These are phyloP conservation scores for Leptarthrus brevirostris DNA, from an alignment of 2,888 invertebrate genomes.

Conservation along the genomic window DNA sequence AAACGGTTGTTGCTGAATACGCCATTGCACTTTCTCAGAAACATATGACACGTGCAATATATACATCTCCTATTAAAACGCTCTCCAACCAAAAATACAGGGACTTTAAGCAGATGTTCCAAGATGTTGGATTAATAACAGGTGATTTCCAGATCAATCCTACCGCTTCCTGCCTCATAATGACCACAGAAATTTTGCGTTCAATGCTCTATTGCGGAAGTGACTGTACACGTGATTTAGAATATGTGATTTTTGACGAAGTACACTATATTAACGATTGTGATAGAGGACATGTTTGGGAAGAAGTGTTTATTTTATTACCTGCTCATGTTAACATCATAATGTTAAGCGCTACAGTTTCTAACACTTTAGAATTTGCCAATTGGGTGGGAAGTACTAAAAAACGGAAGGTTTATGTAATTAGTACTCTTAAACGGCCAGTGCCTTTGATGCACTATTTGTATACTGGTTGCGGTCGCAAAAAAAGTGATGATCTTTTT, in stretches of 20 bases:
- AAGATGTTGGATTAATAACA: slow-evolving; percentile 92
- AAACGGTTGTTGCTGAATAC: slow-evolving; percentile 99
- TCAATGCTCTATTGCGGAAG: slow-evolving; percentile 97
- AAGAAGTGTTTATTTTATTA: slow-evolving; percentile 95
- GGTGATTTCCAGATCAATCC: slow-evolving; percentile 96
- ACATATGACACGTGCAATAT: slow-evolving; percentile 92
- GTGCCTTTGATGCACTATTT: slow-evolving; percentile 96
- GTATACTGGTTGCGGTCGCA: slow-evolving; percentile 82
- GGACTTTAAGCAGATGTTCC: slow-evolving; percentile 93
- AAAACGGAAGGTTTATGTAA: slow-evolving; percentile 90
- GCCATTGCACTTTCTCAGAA: slow-evolving; percentile 95
- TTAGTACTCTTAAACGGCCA: slow-evolving; percentile 92
- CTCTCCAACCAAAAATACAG: slow-evolving; percentile 98
- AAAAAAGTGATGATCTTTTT: slow-evolving; percentile 77
- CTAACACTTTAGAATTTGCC: slow-evolving; percentile 96
- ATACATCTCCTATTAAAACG: slow-evolving; percentile 99
- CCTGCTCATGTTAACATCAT: slow-evolving; percentile 96
- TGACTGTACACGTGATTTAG: slow-evolving; percentile 93
- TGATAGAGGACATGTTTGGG: slow-evolving; percentile 99
- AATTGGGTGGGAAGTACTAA: slow-evolving; percentile 91
- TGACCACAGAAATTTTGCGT: slow-evolving; percentile 98
- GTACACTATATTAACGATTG: slow-evolving; percentile 98
- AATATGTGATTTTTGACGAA: slow-evolving; percentile 99
- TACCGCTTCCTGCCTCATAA: slow-evolving; percentile 93
- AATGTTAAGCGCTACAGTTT: slow-evolving; percentile 97